Percentiles rank a stretch among this genome's conserved stretches.
These are phyloP conservation scores for Creontiades dilutus DNA, from an alignment of 2,888 invertebrate genomes.

Conservation along the genomic window DNA sequence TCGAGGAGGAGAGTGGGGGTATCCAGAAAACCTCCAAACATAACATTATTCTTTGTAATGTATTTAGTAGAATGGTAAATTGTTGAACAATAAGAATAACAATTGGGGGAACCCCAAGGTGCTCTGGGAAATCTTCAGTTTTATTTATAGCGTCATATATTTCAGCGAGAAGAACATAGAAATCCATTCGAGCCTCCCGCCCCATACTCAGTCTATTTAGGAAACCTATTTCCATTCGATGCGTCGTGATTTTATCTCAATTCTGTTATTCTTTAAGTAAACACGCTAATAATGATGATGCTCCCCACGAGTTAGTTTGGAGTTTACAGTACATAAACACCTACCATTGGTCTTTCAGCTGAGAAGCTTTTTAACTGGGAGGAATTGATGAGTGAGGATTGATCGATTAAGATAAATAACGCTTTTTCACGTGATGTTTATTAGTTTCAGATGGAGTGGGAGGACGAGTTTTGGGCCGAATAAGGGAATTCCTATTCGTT, in stretches of 20 bases:
- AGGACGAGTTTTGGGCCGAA: too few relatives aligned
- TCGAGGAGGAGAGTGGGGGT: not conserved
- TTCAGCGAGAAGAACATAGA: constrained; percentile 52
- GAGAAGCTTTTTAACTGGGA: not conserved
- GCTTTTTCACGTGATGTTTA: too few relatives aligned
- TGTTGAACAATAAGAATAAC: constrained; percentile 73
- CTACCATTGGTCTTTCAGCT: not conserved
- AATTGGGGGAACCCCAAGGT: constrained; percentile 61
- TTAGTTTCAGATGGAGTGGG: too few relatives aligned
- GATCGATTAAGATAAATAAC: too few relatives aligned
- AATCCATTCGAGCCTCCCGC: constrained; percentile 36
- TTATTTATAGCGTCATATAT: constrained; percentile 70
- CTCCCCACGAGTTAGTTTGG: not conserved
- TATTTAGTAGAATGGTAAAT: constrained; percentile 70
- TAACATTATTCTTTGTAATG: constrained; percentile 72
- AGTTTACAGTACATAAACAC: not conserved
- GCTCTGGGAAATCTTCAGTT: constrained; percentile 67
- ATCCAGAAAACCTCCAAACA: constrained; percentile 71
- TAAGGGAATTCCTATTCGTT: too few relatives aligned
- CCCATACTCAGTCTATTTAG: not conserved
- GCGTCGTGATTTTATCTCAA: constrained; percentile 24
- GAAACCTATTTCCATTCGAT: constrained; percentile 17
- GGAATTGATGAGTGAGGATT: too few relatives aligned
- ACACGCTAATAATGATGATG: not conserved
- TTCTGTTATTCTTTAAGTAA: constrained; percentile 25